Base-by-base conservation (phyloP, 1,140 invertebrate species). In the Bicyclus anynana region DNA sequence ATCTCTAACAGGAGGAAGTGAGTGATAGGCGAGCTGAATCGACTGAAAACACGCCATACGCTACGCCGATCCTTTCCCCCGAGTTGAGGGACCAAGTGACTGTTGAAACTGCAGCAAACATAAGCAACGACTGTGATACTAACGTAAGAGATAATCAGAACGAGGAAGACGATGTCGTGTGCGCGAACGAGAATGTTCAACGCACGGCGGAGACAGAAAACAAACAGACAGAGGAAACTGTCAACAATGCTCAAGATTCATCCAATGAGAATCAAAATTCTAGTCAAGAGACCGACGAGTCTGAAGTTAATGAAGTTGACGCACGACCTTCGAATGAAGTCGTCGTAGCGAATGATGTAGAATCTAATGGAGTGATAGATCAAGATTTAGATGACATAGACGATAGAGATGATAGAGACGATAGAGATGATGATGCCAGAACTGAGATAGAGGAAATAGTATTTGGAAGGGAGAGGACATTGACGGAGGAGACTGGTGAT, bases 51-150 rank as follows among this genome's bases (percentile, higher is more conserved):
- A 81, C 84, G 40, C 77, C 82, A 18, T 80, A 67, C 62, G 69
- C 77, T 5, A 76, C 83, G 14, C 79, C 83, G 5, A 65, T 73
- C 27, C 68, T 72, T 4, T 80, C 79, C 5, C 76, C 81, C 14
- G 74, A 77, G 50, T 54, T 62, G 33, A 61, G 51, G 10, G 66
- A 65, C 38, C 62, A 66, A 33, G 55, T 18, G 44, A 20, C 64
- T 58, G 58, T 60, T 29, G 60, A 71, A 53, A 55, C 60, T 18
- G 50, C 67, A 51, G 64, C 74, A 79, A 84, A 77, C 69, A 70
- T 77, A 79, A 84, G 73, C 73, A 78, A 75, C 56, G 77, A 84
- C 83, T 87, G 84, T 86, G 83, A 87, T 87, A 87, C 72, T 87
- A 84, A 77, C 83, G 67, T 84, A 80, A 79, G 77, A 63, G 58